Conservation (phyloP, 2,888 invertebrate species). For the Hydriomena furcata region DNA sequence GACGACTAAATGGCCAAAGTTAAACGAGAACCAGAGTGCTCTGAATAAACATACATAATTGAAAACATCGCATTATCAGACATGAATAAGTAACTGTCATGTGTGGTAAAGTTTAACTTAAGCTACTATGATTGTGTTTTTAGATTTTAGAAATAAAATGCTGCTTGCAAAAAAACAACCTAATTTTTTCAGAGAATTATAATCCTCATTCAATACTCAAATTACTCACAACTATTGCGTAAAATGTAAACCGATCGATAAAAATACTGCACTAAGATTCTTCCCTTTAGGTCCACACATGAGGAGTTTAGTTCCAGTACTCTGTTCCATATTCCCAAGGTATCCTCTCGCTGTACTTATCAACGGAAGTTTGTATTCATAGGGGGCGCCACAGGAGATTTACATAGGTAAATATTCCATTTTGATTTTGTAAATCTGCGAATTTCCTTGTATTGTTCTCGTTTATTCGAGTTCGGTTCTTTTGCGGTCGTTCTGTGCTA, state of each 20-base stretch:
- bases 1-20: conserved; percentile 17
- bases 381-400: conserved; percentile 20
- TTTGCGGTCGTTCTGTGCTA: too few relatives aligned
- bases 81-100: conserved; percentile 24
- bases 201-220: conserved; percentile 12
- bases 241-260: too few relatives aligned
- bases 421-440: conserved; percentile 10
- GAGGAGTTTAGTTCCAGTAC: conserved; percentile 22
- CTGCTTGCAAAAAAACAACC: too few relatives aligned
- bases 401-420: conserved; percentile 20
- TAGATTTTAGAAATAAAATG: too few relatives aligned
- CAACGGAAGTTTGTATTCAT: conserved; percentile 24
- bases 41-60: conserved; percentile 24
- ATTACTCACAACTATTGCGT: too few relatives aligned
- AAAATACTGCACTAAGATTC: too few relatives aligned
- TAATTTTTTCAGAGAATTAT: too few relatives aligned
- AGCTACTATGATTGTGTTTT: too few relatives aligned
- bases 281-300: conserved; percentile 24
- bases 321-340: conserved; percentile 20
- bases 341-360: background rate
- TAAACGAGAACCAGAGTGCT: conserved; percentile 13
- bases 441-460: background rate
- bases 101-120: too few relatives aligned
- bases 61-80: conserved; percentile 23
- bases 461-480: too few relatives aligned